phyloP scores from a whole-genome alignment of 2,113 vertebrate genomes.

The Bombycilla garrulus region DNA sequence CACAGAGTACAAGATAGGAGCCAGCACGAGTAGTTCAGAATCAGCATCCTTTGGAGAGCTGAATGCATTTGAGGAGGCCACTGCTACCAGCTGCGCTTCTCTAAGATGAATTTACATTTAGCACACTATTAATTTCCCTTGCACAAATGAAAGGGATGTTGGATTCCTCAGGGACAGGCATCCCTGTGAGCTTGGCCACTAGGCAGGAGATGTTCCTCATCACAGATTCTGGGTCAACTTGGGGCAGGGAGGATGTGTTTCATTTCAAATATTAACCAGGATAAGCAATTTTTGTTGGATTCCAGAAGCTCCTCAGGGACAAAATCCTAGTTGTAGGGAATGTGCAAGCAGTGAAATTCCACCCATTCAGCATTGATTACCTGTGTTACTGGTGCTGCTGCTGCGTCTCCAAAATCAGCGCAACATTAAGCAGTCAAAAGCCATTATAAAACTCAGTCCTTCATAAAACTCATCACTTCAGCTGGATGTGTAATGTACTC shows the following conservation, averaged over 20 bases:
- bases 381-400: not conserved
- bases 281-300: conserved; percentile 6
- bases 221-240: not conserved
- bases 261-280: conserved; percentile 4
- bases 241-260: not conserved
- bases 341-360: not conserved
- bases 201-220: not conserved
- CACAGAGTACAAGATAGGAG: not conserved
- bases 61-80: conserved; percentile 44
- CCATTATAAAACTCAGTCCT: not conserved
- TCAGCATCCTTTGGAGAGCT: conserved; percentile 40
- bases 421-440: not conserved
- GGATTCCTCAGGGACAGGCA: not conserved
- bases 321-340: not conserved
- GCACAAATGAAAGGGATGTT: not conserved
- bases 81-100: conserved; percentile 17
- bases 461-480: too few relatives aligned
- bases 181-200: not conserved
- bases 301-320: not conserved
- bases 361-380: not conserved
- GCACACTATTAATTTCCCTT: conserved; percentile 34
- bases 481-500: not conserved
- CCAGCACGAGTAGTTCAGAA: not conserved
- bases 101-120: conserved; percentile 29
- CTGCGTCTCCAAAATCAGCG: not conserved